These are phyloP conservation scores for Schlechtendalia chinensis DNA, from an alignment of 1,140 invertebrate genomes.

Conservation along the genomic window DNA sequence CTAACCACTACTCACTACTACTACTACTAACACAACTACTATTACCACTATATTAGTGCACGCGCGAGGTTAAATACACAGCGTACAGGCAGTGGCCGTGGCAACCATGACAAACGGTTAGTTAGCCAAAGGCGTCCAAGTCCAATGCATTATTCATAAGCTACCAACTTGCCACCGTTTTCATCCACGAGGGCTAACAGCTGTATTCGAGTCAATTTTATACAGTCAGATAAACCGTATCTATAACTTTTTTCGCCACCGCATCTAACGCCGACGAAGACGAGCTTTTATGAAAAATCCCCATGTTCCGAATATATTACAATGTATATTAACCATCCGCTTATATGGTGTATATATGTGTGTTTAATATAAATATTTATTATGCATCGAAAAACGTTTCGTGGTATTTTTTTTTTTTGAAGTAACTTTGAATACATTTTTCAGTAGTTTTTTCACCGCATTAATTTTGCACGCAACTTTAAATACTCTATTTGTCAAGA, in stretches of 20 bases:
- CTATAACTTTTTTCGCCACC: constrained; percentile 10
- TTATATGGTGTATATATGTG: not conserved
- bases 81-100: no score
- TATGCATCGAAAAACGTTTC: constrained; percentile 29
- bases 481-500: constrained; percentile 2
- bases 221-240: constrained; percentile 24
- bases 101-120: constrained; percentile 43
- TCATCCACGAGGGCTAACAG: constrained; percentile 8
- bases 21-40: no score
- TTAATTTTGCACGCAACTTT: not conserved
- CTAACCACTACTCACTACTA: not conserved
- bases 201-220: constrained; percentile 35
- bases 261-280: not conserved
- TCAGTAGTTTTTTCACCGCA: not conserved
- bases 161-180: no score
- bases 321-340: not conserved
- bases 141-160: constrained; percentile 38
- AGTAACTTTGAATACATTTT: not conserved
- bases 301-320: constrained; percentile 31
- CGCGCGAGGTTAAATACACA: not conserved
- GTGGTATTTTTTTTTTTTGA: no score
- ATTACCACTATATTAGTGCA: no score
- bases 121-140: constrained; percentile 36
- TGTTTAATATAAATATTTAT: constrained; percentile 31
- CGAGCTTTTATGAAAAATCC: constrained; percentile 44